Evolutionary conservation across 1,140 invertebrate species (phyloP), one percentile per base, ranked within the genome.

Genomic region (Polyergus mexicanus): DNA sequence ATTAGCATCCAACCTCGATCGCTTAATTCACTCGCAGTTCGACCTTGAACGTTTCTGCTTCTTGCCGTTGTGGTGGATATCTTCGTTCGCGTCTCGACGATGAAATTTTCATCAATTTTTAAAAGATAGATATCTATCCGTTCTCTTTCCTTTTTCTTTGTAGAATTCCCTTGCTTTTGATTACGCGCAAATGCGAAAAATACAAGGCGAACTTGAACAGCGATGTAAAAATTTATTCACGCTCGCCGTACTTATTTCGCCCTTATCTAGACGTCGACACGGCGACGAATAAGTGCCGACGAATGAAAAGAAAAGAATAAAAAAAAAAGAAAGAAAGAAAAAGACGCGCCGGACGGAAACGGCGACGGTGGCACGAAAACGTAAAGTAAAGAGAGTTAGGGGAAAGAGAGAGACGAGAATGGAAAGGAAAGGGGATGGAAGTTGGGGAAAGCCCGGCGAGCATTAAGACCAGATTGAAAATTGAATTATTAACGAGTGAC

Each of bases 401-500:
- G 32, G 41, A 80, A 51, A 62, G 84, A 13, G 11, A 38, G 35
- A 51, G 51, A 38, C 60, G 68, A 44, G 41, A 11, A 11, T 11
- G 13, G 44, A 13, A 2, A 44, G 44, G 44, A 4, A 47, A 19
- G 16, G 47, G 47, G 47, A 51, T 51, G 47, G 47, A 80, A 66
- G 80, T 47, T 68, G 77, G 66, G 75, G 68, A 75, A 84, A 90
- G 71, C 63, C 65, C 72, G 38, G 88, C 54, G 69, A 85, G 86
- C 85, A 89, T 92, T 92, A 91, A 91, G 89, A 88, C 77, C 92
- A 90, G 92, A 92, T 92, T 92, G 91, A 92, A 92, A 92, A 90
- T 92, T 92, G 92, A 92, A 92, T 92, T 92, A 92, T 92, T 92
- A 90, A 91, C 85, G 88, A 91, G 87, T 71, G 77, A 88, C 66